A percentile compares a stretch with the other conserved stretches of the same genome.
phyloP scores from a whole-genome alignment of 2,797 vertebrate genomes.

The Leucoraja ocellata region DNA sequence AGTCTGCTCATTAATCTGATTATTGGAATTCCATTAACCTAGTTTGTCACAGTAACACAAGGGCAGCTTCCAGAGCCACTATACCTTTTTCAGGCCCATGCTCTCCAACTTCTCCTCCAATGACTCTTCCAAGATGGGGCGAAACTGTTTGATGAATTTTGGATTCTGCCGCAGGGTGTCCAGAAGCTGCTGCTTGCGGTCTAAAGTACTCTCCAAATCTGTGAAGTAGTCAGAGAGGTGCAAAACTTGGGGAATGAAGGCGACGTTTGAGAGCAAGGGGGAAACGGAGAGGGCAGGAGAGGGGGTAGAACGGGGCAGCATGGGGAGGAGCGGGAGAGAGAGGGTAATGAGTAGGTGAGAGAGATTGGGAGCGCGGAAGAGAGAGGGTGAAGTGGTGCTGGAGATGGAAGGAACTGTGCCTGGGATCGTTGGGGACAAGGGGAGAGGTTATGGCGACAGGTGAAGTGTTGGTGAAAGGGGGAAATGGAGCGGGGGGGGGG shows the following conservation, averaged over 20 bases:
- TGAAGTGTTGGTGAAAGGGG: too few relatives aligned
- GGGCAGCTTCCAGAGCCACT: neutral
- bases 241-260: neutral
- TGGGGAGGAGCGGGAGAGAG: too few relatives aligned
- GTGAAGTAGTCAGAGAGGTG: neutral
- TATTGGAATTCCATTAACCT: neutral
- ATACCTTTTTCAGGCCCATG: slow-evolving; percentile 52
- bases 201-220: slow-evolving; percentile 15
- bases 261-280: too few relatives aligned
- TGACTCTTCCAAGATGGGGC: slow-evolving; percentile 49
- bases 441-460: too few relatives aligned
- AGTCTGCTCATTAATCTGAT: neutral
- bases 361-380: too few relatives aligned
- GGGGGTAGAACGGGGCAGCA: too few relatives aligned
- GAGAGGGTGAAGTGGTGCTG: too few relatives aligned
- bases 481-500: too few relatives aligned
- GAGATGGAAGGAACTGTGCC: too few relatives aligned
- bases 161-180: slow-evolving; percentile 46
- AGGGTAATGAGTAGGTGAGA: too few relatives aligned
- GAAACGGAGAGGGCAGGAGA: too few relatives aligned
- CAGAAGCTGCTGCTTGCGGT: slow-evolving; percentile 43
- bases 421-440: too few relatives aligned
- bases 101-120: slow-evolving; percentile 58
- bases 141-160: slow-evolving; percentile 50
- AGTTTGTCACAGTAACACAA: neutral